These are phyloP conservation scores for Montipora efflorescens DNA, from an alignment of 64 coral and sea anemone genomes.

Conservation along the genomic window DNA sequence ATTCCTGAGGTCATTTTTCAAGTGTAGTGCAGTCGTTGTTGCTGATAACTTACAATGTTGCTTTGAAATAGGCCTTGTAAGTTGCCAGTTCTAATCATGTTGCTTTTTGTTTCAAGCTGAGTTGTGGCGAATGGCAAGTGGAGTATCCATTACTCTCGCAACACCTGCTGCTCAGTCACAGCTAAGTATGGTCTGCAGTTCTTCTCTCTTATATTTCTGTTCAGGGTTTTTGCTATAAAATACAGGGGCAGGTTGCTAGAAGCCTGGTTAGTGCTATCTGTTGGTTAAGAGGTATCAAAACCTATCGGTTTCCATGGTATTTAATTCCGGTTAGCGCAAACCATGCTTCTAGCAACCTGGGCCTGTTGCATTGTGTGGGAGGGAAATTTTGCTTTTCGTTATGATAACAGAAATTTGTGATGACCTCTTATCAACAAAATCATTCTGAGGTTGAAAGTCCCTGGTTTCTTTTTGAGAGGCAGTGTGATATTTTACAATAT, in stretches of 20 bases:
- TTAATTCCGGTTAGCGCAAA: too few species aligned
- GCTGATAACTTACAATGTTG: background rate
- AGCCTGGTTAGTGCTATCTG: too few species aligned
- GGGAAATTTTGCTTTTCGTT: background rate
- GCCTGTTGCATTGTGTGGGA: background rate
- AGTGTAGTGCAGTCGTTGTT: too few species aligned
- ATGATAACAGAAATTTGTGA: too few species aligned
- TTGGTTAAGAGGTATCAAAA: too few species aligned
- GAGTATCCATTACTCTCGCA: constrained; percentile 50
- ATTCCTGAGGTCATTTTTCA: too few species aligned
- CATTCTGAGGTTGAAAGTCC: background rate
- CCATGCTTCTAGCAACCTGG: too few species aligned
- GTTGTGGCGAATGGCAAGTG: constrained; percentile 42
- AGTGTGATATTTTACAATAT: too few species aligned
- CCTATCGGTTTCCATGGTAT: too few species aligned
- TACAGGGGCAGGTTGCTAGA: too few species aligned
- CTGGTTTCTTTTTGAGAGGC: too few species aligned
- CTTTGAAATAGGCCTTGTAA: background rate
- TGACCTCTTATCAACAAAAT: background rate
- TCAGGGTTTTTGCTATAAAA: too few species aligned
- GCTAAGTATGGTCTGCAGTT: constrained; percentile 48
- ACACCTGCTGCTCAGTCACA: constrained; percentile 38
- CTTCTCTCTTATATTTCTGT: background rate
- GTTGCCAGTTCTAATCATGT: constrained; percentile 31
- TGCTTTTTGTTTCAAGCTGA: constrained; percentile 60